phyloP scores from a whole-genome alignment of 1,140 invertebrate genomes.

The Neotoxoptera formosana region DNA sequence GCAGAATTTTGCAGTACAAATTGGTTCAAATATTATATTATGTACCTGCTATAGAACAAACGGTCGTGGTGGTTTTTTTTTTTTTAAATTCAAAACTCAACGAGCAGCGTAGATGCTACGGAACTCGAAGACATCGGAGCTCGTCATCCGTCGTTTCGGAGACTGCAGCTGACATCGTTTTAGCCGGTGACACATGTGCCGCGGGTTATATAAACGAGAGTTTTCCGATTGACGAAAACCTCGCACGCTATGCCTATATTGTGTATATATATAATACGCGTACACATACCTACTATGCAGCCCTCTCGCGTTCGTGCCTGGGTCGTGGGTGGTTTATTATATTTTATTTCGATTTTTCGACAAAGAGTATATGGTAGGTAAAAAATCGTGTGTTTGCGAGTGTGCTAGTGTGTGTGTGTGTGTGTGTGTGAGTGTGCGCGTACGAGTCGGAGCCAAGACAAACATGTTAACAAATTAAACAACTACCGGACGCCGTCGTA shows the following conservation, averaged over 20 bases:
- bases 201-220: no score
- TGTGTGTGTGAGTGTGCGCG: no score
- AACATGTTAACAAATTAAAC: slow-evolving; percentile 58
- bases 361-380: neutral
- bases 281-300: neutral
- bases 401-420: no score
- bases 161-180: neutral
- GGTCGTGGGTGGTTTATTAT: slow-evolving; percentile 27
- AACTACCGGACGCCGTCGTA: slow-evolving; percentile 57
- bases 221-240: no score
- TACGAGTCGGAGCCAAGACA: slow-evolving; percentile 44
- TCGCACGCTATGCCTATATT: no score
- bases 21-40: neutral
- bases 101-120: no score
- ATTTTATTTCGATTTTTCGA: slow-evolving; percentile 6
- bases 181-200: no score
- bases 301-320: neutral
- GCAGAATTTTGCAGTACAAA: neutral
- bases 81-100: neutral
- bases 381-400: neutral
- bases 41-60: no score
- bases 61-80: no score
- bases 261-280: no score
- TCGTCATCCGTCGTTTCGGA: neutral
- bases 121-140: no score